Conservation (phyloP, 2,888 invertebrate genomes). For the Meiosimyza platycephala region DNA sequence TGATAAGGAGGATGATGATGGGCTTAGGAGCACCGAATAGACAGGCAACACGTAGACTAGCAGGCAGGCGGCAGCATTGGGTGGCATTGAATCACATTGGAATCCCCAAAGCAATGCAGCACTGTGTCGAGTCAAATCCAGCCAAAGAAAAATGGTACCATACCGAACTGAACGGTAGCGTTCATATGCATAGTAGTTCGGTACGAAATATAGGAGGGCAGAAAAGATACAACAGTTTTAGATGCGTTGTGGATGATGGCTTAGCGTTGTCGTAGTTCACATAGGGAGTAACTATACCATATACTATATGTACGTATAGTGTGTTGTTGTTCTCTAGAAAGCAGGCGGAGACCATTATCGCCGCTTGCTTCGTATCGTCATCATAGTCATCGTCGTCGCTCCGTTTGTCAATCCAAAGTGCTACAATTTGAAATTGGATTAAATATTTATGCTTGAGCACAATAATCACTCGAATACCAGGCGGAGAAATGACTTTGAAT, state of each 20-base stretch:
- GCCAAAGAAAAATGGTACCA: neutral
- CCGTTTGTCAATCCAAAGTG: constrained; percentile 46
- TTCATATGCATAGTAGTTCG: constrained; percentile 13
- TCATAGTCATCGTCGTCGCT: constrained; percentile 53
- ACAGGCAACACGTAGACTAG: neutral
- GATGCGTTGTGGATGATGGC: constrained; percentile 12
- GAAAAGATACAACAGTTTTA: neutral
- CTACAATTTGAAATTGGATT: constrained; percentile 64
- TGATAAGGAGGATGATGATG: too few species aligned
- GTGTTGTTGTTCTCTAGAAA: constrained; percentile 43
- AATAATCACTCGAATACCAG: constrained; percentile 38
- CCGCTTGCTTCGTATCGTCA: constrained; percentile 29
- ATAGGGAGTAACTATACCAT: neutral
- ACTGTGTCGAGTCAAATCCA: constrained; percentile 3
- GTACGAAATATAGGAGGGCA: neutral
- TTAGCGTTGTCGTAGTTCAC: neutral
- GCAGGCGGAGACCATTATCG: constrained; percentile 2
- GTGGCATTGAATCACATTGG: constrained; percentile 3
- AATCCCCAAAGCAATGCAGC: constrained; percentile 28
- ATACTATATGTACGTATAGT: constrained; percentile 46
- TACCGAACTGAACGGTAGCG: neutral
- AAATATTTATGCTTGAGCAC: constrained; percentile 61
- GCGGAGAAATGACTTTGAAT: neutral
- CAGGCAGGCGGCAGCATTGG: constrained; percentile 5
- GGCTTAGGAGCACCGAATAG: neutral